Conservation (phyloP, 30 jellyfish, hydroid and myxozoan species). For the Aurelia aurita complex sp. Pacific region DNA sequence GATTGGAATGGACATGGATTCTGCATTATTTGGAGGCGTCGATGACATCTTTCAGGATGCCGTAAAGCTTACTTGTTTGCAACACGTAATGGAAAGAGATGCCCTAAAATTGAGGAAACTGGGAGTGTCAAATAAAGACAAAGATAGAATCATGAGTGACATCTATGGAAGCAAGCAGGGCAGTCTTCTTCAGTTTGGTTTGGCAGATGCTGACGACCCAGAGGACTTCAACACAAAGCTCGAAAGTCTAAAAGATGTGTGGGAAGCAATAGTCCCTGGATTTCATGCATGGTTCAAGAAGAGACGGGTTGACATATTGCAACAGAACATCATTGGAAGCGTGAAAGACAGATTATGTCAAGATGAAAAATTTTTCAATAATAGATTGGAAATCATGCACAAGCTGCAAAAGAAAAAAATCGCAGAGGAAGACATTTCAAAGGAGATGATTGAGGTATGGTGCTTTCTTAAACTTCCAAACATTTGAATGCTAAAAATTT, state of each 20-base stretch:
- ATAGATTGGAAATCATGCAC: not conserved
- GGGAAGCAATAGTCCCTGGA: constrained; percentile 25
- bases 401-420: constrained; percentile 37
- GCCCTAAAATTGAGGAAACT: not conserved
- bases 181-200: too few species aligned
- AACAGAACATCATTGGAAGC: not conserved
- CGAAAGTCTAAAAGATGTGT: not conserved
- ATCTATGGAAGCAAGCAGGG: constrained; percentile 3
- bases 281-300: not conserved
- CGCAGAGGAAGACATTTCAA: constrained; percentile 20
- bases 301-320: not conserved
- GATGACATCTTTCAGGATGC: constrained; percentile 31
- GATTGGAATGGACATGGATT: too few species aligned
- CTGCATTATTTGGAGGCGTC: not conserved
- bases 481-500: constrained; percentile 5
- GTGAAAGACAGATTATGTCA: constrained; percentile 11
- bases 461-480: constrained; percentile 2
- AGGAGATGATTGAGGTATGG: constrained; percentile 19
- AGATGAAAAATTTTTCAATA: constrained; percentile 1
- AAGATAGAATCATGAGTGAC: constrained; percentile 1
- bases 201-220: too few species aligned
- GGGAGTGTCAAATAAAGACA: not conserved
- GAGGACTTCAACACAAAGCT: constrained; percentile 2
- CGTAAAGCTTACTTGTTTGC: constrained; percentile 17
- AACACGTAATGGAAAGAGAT: constrained; percentile 18